Percentiles rank a stretch among this genome's conserved stretches.
Evolutionary conservation across 2,888 invertebrate genomes (phyloP).

Genomic region (Cryptus viduatorius): DNA sequence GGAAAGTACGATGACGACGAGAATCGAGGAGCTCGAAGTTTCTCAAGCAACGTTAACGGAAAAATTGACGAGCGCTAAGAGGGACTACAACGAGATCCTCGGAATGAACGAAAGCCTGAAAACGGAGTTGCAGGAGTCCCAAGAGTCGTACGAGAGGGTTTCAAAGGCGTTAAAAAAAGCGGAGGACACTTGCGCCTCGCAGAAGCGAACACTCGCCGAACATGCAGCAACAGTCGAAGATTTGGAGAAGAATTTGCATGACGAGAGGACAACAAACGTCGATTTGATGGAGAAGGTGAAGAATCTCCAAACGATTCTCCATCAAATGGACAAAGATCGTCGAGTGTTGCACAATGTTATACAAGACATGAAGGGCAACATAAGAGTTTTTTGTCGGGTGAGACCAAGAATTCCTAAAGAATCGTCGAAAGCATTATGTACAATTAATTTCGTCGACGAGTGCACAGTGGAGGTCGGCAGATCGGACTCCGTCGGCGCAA

Average conservation of each 20-base stretch:
- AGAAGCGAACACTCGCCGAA: slow-evolving; percentile 75
- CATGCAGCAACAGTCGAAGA: slow-evolving; percentile 73
- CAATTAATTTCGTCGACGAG: slow-evolving; percentile 87
- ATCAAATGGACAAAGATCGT: slow-evolving; percentile 86
- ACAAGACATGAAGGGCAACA: slow-evolving; percentile 92
- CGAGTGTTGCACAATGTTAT: slow-evolving; percentile 89
- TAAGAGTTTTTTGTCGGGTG: slow-evolving; percentile 92
- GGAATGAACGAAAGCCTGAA: slow-evolving; percentile 80
- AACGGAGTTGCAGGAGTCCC: slow-evolving; percentile 83
- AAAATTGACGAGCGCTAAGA: slow-evolving; percentile 87
- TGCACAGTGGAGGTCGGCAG: slow-evolving; percentile 88
- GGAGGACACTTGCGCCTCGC: slow-evolving; percentile 86
- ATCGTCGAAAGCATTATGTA: slow-evolving; percentile 86
- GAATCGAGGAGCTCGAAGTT: slow-evolving; percentile 74
- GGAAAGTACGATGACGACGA: slow-evolving; percentile 70
- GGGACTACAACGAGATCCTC: slow-evolving; percentile 86
- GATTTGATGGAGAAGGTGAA: slow-evolving; percentile 80
- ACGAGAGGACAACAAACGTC: slow-evolving; percentile 61
- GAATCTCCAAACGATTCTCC: slow-evolving; percentile 86
- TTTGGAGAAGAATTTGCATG: slow-evolving; percentile 78
- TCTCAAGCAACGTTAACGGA: slow-evolving; percentile 86
- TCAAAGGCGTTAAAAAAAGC: slow-evolving; percentile 81
- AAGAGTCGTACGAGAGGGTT: slow-evolving; percentile 83
- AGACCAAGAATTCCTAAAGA: slow-evolving; percentile 89
- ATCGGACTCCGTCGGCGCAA: slow-evolving; percentile 79